Evolutionary conservation across 2,888 invertebrate genomes (phyloP).

Genomic region (Campoletis raptor): DNA sequence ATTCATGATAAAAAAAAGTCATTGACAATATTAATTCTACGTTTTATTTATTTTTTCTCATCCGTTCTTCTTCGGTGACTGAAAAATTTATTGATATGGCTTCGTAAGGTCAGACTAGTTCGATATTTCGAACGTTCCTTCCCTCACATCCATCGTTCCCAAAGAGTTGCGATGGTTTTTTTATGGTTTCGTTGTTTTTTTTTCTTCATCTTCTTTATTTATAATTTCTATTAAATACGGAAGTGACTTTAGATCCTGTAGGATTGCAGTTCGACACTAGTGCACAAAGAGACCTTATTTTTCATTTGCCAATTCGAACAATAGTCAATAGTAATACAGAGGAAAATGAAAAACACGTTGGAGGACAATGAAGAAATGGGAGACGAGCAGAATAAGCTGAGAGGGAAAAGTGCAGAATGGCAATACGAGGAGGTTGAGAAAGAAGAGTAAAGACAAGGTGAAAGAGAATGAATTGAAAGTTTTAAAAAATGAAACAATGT

Average conservation of each 20-base stretch:
- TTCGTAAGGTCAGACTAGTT: neutral
- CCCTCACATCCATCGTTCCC: neutral
- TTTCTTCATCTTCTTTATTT: neutral
- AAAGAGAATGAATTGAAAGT: neutral
- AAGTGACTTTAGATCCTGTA: neutral
- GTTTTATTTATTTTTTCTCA: neutral
- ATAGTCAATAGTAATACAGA: neutral
- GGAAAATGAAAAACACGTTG: neutral
- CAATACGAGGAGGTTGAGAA: neutral
- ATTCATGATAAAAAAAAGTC: neutral
- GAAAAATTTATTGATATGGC: neutral
- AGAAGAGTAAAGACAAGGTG: neutral
- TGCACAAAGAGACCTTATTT: neutral
- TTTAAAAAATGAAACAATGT: neutral
- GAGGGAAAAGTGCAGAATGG: neutral
- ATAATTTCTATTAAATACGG: neutral
- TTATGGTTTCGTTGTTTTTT: neutral
- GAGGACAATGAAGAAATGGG: neutral
- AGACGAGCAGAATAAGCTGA: neutral
- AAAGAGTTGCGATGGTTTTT: neutral
- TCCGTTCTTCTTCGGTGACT: neutral
- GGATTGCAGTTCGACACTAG: neutral
- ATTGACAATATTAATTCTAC: neutral
- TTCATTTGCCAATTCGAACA: neutral
- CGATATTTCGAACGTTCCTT: neutral